Evolutionary conservation across 2,113 vertebrate genomes (phyloP), one percentile per base, ranked within the genome.

Genomic region (Catharus minimus): DNA sequence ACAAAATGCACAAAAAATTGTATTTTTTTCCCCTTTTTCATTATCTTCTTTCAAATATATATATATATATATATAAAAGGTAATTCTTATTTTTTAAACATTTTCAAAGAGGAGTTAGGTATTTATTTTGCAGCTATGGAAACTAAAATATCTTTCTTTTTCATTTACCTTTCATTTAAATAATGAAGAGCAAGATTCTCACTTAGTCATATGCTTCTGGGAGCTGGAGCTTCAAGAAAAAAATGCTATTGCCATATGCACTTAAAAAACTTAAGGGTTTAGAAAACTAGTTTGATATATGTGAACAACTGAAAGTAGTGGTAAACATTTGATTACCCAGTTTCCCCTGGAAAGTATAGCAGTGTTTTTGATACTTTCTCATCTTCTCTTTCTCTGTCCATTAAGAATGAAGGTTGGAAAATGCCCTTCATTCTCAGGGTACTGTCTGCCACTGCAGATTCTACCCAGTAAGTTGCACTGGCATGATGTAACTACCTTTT

Each of bases 161-260:
- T 10, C 22, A 81, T 94, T 88, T 93, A 94, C 84, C 81, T 93
- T 90, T 84, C 74, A 89, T 82, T 94, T 94, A 92, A 94, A 93
- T 91, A 75, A 95, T 22, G 83, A 82, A 86, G 12, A 83, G 22
- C 57, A 94, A 94, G 44, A 90, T 94, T 95, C 82, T 93, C 81
- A 85, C 86, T 93, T 91, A 88, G 88, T 95, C 88, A 88, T 81
- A 93, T 2, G 33, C 55, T 93, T 89, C 39, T 73, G 80, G 90
- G 55, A 93, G 53, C 61, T 55, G 46, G 28, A 86, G 38, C 74
- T 72, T 86, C 55, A 86, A 72, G 88, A 65, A 88, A 82, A 94
- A 94, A 86, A 53, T 15, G 5, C 46, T 88, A 44, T 57, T 55
- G 41, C 68, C 88, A 84, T 67, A 86, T 69, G 88, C 33, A 79